Percentiles rank a stretch among this genome's conserved stretches.
Evolutionary conservation across 2,888 invertebrate species (phyloP).

Genomic region (Agrochola lychnidis): DNA sequence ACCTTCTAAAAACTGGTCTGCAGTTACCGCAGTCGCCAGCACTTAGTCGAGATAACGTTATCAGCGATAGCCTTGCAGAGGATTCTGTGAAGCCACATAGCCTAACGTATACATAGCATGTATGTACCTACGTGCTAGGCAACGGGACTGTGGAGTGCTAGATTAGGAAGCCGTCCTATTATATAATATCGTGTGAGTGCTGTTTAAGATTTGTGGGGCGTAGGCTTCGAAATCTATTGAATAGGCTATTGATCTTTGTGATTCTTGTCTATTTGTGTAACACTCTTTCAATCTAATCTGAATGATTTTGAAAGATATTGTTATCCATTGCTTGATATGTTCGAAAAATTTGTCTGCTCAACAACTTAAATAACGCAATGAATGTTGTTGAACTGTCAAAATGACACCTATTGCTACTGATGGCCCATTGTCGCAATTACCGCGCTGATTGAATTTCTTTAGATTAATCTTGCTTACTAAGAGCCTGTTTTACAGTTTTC

Average conservation of each 20-base stretch:
- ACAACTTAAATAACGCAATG: too few species aligned
- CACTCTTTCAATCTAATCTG: too few species aligned
- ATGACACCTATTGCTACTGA: too few species aligned
- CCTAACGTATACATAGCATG: conserved; percentile 55
- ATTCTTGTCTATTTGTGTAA: background rate
- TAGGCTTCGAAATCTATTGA: background rate
- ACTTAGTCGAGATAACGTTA: conserved; percentile 86
- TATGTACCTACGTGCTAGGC: conserved; percentile 34
- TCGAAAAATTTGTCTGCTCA: too few species aligned
- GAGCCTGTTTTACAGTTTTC: background rate
- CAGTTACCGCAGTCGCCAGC: conserved; percentile 68
- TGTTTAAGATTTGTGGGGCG: background rate
- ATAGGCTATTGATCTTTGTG: background rate
- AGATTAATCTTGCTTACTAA: background rate
- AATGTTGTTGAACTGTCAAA: too few species aligned
- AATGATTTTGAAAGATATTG: too few species aligned
- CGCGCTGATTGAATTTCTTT: background rate
- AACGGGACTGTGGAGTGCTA: conserved; percentile 42
- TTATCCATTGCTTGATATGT: too few species aligned
- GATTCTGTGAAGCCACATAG: conserved; percentile 82
- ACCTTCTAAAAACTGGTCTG: conserved; percentile 66
- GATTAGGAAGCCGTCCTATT: conserved; percentile 42
- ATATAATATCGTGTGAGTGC: conserved; percentile 31
- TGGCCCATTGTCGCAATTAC: too few species aligned
- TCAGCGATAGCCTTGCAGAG: conserved; percentile 88